These are phyloP conservation scores for Xenops minutus DNA, from an alignment of 2,797 vertebrate species.

Conservation along the genomic window DNA sequence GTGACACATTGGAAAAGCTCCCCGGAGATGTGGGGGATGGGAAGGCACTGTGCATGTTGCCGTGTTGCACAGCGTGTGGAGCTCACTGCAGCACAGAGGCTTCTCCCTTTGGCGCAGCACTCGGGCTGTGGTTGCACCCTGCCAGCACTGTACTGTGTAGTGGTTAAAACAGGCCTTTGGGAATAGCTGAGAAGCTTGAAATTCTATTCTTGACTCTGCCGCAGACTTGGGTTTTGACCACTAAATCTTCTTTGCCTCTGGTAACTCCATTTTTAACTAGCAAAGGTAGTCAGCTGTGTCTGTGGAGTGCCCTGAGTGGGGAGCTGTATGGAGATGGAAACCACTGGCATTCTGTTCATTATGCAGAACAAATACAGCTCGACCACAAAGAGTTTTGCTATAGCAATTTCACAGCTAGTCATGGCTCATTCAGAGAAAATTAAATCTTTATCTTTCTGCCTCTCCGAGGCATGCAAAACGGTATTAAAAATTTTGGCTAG, in stretches of 20 bases:
- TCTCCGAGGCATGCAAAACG: slow-evolving; percentile 29
- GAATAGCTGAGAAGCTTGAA: slow-evolving; percentile 16
- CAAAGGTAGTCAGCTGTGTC: slow-evolving; percentile 1
- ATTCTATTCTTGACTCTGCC: slow-evolving; percentile 50
- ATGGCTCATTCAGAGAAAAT: slow-evolving; percentile 38
- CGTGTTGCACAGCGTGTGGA: not conserved
- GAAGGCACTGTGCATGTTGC: not conserved
- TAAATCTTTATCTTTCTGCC: slow-evolving; percentile 46
- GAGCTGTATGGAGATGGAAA: slow-evolving; percentile 45
- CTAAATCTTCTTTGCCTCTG: slow-evolving; percentile 59
- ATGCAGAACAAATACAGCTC: slow-evolving; percentile 57
- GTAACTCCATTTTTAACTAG: slow-evolving; percentile 44
- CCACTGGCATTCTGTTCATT: slow-evolving; percentile 61
- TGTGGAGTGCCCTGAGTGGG: slow-evolving; percentile 20
- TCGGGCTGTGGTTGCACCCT: slow-evolving; percentile 31
- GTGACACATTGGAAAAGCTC: not conserved
- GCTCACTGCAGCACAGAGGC: not conserved
- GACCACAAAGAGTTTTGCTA: slow-evolving; percentile 49
- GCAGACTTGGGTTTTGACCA: slow-evolving; percentile 41
- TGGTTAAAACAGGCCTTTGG: slow-evolving; percentile 45
- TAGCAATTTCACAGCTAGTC: slow-evolving; percentile 35
- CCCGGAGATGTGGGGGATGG: not conserved
- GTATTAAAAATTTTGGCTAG: slow-evolving; percentile 1
- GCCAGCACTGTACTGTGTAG: not conserved
- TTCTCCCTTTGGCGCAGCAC: not conserved